These are phyloP conservation scores for Siphamia tubifer DNA, from an alignment of 2,113 vertebrate species.

Conservation along the genomic window DNA sequence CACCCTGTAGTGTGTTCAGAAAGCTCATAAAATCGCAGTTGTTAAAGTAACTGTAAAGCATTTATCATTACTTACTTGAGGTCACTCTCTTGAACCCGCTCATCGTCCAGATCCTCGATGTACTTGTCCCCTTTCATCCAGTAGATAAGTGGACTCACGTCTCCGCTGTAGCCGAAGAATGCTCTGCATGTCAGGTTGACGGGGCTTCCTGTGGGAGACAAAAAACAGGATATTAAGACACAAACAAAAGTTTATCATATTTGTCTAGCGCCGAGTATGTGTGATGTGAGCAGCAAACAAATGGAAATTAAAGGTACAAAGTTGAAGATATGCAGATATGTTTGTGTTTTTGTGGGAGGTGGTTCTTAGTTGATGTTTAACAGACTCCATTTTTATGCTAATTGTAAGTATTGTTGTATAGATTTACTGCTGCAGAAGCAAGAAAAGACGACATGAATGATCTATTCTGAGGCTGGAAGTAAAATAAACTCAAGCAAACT, in stretches of 20 bases:
- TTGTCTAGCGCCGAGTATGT: not conserved
- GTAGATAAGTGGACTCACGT: slow-evolving; percentile 96
- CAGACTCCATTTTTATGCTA: too few species aligned
- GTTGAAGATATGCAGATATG: too few species aligned
- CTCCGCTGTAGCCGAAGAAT: slow-evolving; percentile 96
- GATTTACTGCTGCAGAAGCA: too few species aligned
- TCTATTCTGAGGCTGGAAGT: too few species aligned
- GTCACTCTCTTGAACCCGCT: slow-evolving; percentile 91
- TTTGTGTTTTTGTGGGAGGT: too few species aligned
- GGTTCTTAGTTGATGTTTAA: too few species aligned
- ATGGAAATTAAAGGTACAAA: not conserved
- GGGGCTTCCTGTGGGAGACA: slow-evolving; percentile 83
- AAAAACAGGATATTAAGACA: slow-evolving; percentile 26
- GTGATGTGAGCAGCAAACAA: not conserved
- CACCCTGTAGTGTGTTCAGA: too few species aligned
- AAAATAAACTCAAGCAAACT: too few species aligned
- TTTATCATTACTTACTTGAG: slow-evolving; percentile 97
- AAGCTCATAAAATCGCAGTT: too few species aligned
- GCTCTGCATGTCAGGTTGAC: slow-evolving; percentile 95
- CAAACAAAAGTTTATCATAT: not conserved
- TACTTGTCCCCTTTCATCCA: slow-evolving; percentile 99
- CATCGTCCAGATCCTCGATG: slow-evolving; percentile 97
- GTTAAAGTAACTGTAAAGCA: too few species aligned
- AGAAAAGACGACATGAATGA: too few species aligned
- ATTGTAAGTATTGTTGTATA: too few species aligned